Base-by-base conservation (phyloP, 2,113 vertebrate species). In the Corythaixoides concolor region DNA sequence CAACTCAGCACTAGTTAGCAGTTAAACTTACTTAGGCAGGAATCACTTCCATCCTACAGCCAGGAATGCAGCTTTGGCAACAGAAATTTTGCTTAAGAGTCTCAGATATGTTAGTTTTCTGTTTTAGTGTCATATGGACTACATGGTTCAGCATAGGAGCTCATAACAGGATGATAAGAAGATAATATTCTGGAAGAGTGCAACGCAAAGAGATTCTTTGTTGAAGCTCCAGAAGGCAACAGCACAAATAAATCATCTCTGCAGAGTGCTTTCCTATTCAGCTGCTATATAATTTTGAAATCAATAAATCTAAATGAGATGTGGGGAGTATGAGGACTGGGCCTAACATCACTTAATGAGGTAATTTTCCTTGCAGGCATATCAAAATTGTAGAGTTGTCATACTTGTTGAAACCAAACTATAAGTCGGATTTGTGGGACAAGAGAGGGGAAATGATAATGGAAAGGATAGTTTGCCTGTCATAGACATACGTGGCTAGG, bases 401-500 rank as follows among this genome's bases (percentile, higher is more conserved):
- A 45, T 32, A 67, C 7, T 35, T 70, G 9, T 35, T 53, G 76
- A 91, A 86, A 84, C 4, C 35, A 74, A 84, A 84, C 5, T 69
- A 1, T 19, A 80, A 69, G 26, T 50, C 22, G 21, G 14, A 64
- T 73, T 73, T 4, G 4, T 41, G 16, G 19, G 56, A 74, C 9
- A 64, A 80, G 16, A 74, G 15, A 70, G 22, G 15, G 26, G 12
- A 89, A 81, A 32, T 26, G 9, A 32, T 62, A 62, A 66, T 15
- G 6, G 43, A 50, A 73, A 85, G 41, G 19, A 47, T 10, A 67
- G 10, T 49, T 94, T 70, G 13, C 26, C 35, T 86, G 20, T 55
- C 1, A 1, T 2, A 55, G 41, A 53, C 2, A 2, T n/a, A 32
- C 19, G 5, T 43, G 18, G 12, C 23, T 35, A 50, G 30, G 16